phyloP scores from a whole-genome alignment of 2,888 invertebrate genomes.

The Nemapogon koenigi region DNA sequence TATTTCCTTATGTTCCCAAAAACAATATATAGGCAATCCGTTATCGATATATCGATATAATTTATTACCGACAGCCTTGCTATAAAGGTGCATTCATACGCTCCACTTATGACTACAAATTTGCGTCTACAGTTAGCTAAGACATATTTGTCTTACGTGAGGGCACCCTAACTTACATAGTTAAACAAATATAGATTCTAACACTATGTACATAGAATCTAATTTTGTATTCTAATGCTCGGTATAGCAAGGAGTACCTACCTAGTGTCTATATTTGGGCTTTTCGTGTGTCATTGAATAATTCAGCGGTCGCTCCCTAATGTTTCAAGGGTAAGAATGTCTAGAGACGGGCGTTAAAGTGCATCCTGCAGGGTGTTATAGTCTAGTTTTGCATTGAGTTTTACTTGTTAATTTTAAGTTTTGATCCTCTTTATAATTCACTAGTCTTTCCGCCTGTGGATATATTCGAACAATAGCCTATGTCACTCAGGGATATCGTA shows the following conservation, averaged over 20 bases:
- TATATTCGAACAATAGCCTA: no score
- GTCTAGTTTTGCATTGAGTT: no score
- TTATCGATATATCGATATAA: slow-evolving; percentile 20
- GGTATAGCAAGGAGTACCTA: slow-evolving; percentile 24
- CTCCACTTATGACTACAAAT: slow-evolving; percentile 53
- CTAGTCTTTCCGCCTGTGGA: no score
- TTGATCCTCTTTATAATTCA: no score
- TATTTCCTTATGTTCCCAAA: no score
- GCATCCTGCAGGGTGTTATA: no score
- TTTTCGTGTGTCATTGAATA: slow-evolving; percentile 61
- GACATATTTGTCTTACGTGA: slow-evolving; percentile 57
- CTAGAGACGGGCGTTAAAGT: no score
- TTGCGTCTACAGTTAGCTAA: slow-evolving; percentile 46
- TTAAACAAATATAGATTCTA: slow-evolving; percentile 36
- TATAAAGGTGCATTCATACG: slow-evolving; percentile 51
- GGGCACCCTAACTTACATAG: slow-evolving; percentile 27
- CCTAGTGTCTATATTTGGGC: slow-evolving; percentile 57
- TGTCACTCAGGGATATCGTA: no score
- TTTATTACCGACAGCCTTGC: slow-evolving; percentile 41
- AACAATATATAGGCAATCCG: no score
- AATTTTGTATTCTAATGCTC: slow-evolving; percentile 2
- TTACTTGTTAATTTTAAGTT: no score
- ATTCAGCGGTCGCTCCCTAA: slow-evolving; percentile 59
- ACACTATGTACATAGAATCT: neutral
- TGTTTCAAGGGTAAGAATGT: slow-evolving; percentile 59